Conservation (phyloP, 2,888 invertebrate species). For the Hirtodrosophila alboralis region DNA sequence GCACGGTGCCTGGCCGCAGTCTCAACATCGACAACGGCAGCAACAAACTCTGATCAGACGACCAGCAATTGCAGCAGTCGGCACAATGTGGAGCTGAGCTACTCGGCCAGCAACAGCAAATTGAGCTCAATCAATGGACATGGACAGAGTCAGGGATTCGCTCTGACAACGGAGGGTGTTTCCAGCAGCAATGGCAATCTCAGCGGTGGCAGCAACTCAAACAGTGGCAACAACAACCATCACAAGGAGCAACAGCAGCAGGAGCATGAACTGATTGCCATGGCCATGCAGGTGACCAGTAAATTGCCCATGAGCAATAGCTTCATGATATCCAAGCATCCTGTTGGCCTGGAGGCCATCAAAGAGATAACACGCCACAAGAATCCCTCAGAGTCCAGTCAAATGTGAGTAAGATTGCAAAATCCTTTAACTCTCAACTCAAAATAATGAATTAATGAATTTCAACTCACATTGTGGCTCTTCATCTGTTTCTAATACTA, state of each 20-base stretch:
- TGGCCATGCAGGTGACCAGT: conserved; percentile 60
- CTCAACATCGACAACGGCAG: conserved; percentile 54
- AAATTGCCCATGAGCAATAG: conserved; percentile 83
- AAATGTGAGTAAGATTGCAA: conserved; percentile 80
- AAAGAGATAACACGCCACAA: conserved; percentile 89
- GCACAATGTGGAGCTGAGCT: conserved; percentile 81
- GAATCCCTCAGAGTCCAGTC: conserved; percentile 85
- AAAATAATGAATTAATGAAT: neutral
- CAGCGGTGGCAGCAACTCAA: conserved; percentile 80
- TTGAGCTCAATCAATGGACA: conserved; percentile 76
- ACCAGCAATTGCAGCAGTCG: conserved; percentile 81
- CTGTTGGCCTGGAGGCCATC: conserved; percentile 91
- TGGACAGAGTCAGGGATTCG: conserved; percentile 26
- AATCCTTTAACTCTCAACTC: neutral
- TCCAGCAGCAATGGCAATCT: conserved; percentile 81
- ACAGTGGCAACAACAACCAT: conserved; percentile 79
- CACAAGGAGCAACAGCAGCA: conserved; percentile 46
- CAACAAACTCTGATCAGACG: conserved; percentile 53
- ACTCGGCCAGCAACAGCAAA: conserved; percentile 82
- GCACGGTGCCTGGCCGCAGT: conserved; percentile 72
- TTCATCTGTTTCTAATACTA: conserved; percentile 30
- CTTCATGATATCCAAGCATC: conserved; percentile 85
- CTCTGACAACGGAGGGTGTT: conserved; percentile 27
- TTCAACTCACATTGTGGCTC: neutral
- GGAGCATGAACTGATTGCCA: conserved; percentile 45